Conservation (phyloP, 2,113 vertebrate species). For the Neogobius melanostomus region DNA sequence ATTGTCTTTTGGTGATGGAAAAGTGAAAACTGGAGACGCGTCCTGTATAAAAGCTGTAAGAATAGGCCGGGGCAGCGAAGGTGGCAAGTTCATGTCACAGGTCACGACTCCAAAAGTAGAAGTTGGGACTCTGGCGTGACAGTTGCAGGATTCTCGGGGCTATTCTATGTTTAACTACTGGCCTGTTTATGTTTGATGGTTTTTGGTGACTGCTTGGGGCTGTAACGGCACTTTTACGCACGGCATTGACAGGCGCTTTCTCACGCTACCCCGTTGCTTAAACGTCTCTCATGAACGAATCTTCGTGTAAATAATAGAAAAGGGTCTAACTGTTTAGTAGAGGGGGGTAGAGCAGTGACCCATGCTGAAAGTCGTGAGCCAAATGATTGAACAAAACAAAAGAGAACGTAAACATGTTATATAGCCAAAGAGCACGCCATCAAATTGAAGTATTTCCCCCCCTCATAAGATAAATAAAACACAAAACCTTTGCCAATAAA, state of each 20-base stretch:
- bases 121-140: not conserved
- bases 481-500: too few relatives aligned
- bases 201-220: not conserved
- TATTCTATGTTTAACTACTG: not conserved
- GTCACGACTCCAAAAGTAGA: constrained; percentile 1
- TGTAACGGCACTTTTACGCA: not conserved
- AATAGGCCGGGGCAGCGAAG: not conserved
- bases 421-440: too few relatives aligned
- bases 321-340: too few relatives aligned
- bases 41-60: not conserved
- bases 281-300: not conserved
- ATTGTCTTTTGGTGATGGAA: not conserved
- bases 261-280: not conserved
- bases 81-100: constrained; percentile 23
- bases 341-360: too few relatives aligned
- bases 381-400: too few relatives aligned
- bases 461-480: too few relatives aligned
- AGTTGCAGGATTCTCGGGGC: not conserved
- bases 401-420: too few relatives aligned
- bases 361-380: too few relatives aligned
- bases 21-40: not conserved
- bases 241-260: not conserved
- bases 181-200: too few relatives aligned
- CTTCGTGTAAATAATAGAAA: too few relatives aligned
- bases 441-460: too few relatives aligned